A percentile compares a stretch with the other conserved stretches of the same genome.
These are phyloP conservation scores for Camelus dromedarius DNA, from an alignment of 2,113 vertebrate genomes.

Conservation along the genomic window DNA sequence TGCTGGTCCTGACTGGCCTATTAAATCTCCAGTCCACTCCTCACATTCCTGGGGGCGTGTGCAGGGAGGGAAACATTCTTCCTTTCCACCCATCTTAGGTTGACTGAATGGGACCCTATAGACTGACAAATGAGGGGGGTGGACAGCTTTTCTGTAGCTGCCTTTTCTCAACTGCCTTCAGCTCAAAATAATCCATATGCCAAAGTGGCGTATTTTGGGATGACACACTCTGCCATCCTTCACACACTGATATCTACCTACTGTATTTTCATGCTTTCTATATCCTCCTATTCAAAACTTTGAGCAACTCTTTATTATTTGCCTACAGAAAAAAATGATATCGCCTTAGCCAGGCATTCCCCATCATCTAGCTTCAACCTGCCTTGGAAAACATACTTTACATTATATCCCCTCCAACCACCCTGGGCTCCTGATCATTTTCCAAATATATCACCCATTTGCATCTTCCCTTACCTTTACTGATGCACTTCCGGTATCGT, in stretches of 20 bases:
- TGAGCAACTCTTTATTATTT: neutral
- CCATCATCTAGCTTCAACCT: neutral
- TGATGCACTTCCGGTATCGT: neutral
- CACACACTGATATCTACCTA: neutral
- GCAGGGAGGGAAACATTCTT: neutral
- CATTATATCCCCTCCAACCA: neutral
- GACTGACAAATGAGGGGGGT: neutral
- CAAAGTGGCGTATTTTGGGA: neutral
- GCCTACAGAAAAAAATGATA: neutral
- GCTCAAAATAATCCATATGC: neutral
- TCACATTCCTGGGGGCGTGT: neutral
- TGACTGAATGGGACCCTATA: neutral
- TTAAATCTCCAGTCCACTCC: neutral
- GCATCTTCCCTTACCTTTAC: neutral
- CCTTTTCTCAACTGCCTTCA: neutral
- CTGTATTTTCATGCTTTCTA: neutral
- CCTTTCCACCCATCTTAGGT: neutral
- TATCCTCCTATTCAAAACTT: neutral
- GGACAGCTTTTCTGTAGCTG: neutral
- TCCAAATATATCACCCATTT: neutral
- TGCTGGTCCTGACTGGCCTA: neutral
- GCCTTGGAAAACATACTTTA: neutral
- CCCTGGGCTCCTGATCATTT: neutral
- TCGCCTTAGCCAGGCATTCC: neutral
- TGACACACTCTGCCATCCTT: neutral